These are phyloP conservation scores for Formicarius rufipectus DNA, from an alignment of 2,113 vertebrate genomes.

Conservation along the genomic window DNA sequence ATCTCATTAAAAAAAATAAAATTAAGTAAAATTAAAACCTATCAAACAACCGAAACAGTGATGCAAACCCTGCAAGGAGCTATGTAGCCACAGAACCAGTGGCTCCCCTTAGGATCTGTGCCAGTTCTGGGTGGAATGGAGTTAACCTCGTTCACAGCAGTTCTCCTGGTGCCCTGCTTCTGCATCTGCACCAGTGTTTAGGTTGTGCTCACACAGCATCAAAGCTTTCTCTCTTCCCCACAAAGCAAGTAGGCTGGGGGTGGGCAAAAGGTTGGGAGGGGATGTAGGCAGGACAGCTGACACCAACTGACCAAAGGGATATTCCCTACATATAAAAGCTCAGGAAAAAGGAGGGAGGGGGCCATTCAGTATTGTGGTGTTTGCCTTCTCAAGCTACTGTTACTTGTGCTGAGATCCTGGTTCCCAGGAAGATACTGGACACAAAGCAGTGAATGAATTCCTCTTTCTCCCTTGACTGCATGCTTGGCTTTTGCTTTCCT, in stretches of 20 bases:
- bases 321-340: neutral
- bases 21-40: neutral
- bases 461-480: neutral
- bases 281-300: neutral
- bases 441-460: neutral
- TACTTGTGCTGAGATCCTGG: rapidly evolving
- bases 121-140: neutral
- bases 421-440: neutral
- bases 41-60: neutral
- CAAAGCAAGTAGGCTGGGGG: neutral
- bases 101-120: neutral
- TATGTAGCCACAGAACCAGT: neutral
- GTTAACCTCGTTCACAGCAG: neutral
- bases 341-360: neutral
- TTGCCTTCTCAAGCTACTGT: neutral
- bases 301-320: neutral
- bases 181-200: neutral
- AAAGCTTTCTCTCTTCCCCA: neutral
- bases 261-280: neutral
- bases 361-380: neutral
- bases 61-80: neutral
- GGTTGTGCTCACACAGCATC: neutral
- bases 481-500: neutral
- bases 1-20: neutral
- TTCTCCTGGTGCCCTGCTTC: neutral